Evolutionary conservation across 2,113 vertebrate species (phyloP).

Genomic region (Psilopogon haemacephalus): DNA sequence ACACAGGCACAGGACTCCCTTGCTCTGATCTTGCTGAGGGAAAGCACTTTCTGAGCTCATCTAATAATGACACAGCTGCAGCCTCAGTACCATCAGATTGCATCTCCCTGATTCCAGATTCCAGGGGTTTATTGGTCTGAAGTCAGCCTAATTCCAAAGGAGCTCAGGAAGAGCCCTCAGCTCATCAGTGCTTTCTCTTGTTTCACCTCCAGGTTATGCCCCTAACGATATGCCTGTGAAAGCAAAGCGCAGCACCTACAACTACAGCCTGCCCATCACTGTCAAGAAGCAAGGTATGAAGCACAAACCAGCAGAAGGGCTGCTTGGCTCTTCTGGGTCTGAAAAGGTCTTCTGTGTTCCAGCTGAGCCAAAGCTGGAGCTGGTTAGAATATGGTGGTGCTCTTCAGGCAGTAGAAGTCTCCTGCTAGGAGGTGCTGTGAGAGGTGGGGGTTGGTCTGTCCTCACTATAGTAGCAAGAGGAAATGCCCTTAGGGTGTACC

Average conservation of each 20-base stretch:
- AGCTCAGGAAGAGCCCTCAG: not conserved
- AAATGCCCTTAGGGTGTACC: no score
- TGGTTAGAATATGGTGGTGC: not conserved
- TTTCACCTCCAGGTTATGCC: constrained; percentile 77
- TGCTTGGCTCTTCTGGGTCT: not conserved
- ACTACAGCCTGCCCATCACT: constrained; percentile 90
- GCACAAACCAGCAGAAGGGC: not conserved
- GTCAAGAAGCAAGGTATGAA: constrained; percentile 87
- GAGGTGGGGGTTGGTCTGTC: no score
- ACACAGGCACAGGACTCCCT: not conserved
- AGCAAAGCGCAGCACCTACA: constrained; percentile 91
- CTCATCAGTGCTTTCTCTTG: not conserved
- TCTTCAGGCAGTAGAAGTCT: not conserved
- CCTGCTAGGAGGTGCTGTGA: not conserved
- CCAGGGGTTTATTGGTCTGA: not conserved
- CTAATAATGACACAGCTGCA: not conserved
- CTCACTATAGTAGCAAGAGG: no score
- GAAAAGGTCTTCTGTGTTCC: not conserved
- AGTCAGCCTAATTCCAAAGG: no score
- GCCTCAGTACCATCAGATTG: not conserved
- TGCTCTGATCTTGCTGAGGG: not conserved
- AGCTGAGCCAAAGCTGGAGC: not conserved
- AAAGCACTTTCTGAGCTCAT: not conserved
- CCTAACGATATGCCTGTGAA: constrained; percentile 89
- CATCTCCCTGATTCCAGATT: not conserved